These are phyloP conservation scores for Gallinago media DNA, from an alignment of 2,113 vertebrate genomes.

Conservation along the genomic window DNA sequence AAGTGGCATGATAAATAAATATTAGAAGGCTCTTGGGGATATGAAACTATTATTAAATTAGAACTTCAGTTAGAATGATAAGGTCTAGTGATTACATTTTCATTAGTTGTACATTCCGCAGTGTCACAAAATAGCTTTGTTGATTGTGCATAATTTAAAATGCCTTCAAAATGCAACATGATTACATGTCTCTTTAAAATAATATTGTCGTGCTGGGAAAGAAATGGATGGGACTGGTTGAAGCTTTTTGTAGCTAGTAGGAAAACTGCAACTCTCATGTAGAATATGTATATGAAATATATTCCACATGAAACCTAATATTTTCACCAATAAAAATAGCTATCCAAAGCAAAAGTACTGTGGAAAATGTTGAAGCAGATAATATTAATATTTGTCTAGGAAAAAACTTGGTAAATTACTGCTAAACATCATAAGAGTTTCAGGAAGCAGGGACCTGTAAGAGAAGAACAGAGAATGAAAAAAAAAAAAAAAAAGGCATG, in stretches of 20 bases:
- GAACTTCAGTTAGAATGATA: slow-evolving; percentile 62
- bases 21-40: slow-evolving; percentile 35
- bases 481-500: background rate
- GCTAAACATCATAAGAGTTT: background rate
- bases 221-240: background rate
- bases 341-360: background rate
- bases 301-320: background rate
- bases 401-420: background rate
- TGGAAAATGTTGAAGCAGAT: background rate
- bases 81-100: slow-evolving; percentile 59
- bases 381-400: background rate
- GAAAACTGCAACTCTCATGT: background rate
- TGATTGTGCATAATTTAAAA: slow-evolving; percentile 54
- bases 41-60: slow-evolving; percentile 73
- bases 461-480: background rate
- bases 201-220: background rate
- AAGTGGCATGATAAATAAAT: slow-evolving; percentile 58
- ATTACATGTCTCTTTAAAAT: background rate
- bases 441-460: background rate
- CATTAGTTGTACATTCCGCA: slow-evolving; percentile 55
- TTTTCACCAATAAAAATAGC: background rate
- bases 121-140: slow-evolving; percentile 54
- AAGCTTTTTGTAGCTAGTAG: background rate
- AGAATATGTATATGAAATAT: background rate
- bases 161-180: slow-evolving; percentile 1